phyloP scores from a whole-genome alignment of 2,113 vertebrate species.

The Myocastor coypus region DNA sequence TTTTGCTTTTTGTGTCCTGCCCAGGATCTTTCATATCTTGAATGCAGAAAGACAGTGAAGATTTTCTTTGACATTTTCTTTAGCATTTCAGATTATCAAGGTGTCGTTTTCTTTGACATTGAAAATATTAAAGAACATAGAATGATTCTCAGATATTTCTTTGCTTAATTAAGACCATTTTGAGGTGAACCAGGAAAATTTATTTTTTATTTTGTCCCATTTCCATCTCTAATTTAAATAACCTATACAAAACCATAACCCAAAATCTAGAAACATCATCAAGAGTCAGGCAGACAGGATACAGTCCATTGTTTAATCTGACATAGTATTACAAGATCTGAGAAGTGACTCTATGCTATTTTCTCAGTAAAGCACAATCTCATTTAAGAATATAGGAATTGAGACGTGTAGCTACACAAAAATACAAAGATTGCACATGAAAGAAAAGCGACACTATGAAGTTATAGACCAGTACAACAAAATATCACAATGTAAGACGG shows the following conservation, averaged over 20 bases:
- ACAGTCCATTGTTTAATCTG: not conserved
- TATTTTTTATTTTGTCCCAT: not conserved
- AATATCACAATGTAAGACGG: not conserved
- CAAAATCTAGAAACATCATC: constrained; percentile 16
- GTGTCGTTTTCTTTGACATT: not conserved
- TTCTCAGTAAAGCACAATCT: not conserved
- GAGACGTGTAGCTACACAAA: not conserved
- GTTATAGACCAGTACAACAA: not conserved
- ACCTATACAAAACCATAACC: not conserved
- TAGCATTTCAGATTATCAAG: not conserved
- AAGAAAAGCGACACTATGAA: not conserved
- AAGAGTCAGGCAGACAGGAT: not conserved
- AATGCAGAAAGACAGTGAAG: not conserved
- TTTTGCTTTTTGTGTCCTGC: not conserved
- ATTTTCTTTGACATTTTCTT: not conserved
- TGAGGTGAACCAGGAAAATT: not conserved
- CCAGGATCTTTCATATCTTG: not conserved
- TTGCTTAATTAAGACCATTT: not conserved
- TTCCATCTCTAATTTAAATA: not conserved
- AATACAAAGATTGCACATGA: not conserved
- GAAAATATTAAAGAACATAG: not conserved
- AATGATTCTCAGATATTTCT: not conserved
- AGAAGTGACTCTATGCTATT: not conserved
- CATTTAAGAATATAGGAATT: not conserved
- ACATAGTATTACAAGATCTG: not conserved